A percentile compares a stretch with the other conserved stretches of the same genome.
Conservation (phyloP, 1,140 invertebrate genomes). For the Danaus melanippus region DNA sequence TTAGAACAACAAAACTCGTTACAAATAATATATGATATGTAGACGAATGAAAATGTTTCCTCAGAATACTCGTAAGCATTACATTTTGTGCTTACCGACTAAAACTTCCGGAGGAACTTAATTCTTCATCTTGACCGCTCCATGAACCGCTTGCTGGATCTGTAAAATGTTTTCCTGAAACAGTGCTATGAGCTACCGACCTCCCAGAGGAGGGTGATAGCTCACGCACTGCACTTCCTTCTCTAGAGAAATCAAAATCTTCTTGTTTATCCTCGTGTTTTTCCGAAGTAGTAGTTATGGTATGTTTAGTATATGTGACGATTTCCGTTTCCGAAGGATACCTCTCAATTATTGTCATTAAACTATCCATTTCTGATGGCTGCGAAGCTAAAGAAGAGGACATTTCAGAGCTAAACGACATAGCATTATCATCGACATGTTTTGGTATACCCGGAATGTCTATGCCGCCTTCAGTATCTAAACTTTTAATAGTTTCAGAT, state of each 20-base stretch:
- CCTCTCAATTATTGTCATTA: conserved; percentile 67
- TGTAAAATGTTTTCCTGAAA: conserved; percentile 71
- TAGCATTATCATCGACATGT: conserved; percentile 49
- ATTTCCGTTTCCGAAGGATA: conserved; percentile 46
- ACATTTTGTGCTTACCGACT: conserved; percentile 48
- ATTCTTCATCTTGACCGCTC: conserved; percentile 69
- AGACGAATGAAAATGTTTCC: not conserved
- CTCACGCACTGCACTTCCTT: conserved; percentile 60
- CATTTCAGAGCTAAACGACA: conserved; percentile 68
- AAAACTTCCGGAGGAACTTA: conserved; percentile 70
- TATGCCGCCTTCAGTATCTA: conserved; percentile 58
- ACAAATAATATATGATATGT: conserved; percentile 1
- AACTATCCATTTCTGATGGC: conserved; percentile 68
- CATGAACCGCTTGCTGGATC: conserved; percentile 71
- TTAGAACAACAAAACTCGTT: conserved; percentile 8
- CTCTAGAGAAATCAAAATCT: conserved; percentile 58
- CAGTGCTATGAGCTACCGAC: conserved; percentile 65
- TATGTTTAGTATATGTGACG: conserved; percentile 50
- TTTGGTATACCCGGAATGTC: conserved; percentile 51
- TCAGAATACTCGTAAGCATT: too few relatives aligned
- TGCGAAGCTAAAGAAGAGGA: conserved; percentile 69
- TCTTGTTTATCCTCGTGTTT: conserved; percentile 45
- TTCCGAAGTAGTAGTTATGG: conserved; percentile 40
- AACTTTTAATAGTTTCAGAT: conserved; percentile 69
- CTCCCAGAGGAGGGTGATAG: conserved; percentile 69